Base-by-base conservation (phyloP, 2,113 vertebrate genomes). In the Protomyctophum bolini region DNA sequence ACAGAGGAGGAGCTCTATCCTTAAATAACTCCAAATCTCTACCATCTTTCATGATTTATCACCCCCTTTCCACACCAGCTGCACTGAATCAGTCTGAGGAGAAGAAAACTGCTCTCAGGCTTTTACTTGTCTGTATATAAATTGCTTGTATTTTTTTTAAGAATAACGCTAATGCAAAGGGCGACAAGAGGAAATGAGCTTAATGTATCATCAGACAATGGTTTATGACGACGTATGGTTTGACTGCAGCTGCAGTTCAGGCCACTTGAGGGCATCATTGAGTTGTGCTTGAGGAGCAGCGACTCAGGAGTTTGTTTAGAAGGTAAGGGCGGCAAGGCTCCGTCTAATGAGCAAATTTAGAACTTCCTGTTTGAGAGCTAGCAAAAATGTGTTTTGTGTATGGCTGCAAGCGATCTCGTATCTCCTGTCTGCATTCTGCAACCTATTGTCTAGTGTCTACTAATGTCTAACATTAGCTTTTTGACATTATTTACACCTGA, bases 201-300 rank as follows among this genome's bases (percentile, higher is more conserved):
- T 0, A 51, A 10, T 51, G 7, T 46, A 6, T 58, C 9, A 11
- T 12, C 4, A 12, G 10, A 54, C 4, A 6, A 33, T 33, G 15
- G 10, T 54, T 8, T 56, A 58, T 12, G n/a, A 49, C 14, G n/a
- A 10, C 10, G 0, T 6, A 54, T 9, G 12, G 10, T 14, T 5
- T 9, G 12, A 12, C 12, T 54, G 51, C 51, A 10, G 66, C 57
- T 69, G 77, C 58, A 2, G 1, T 49, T 83, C 21, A 4, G 50
- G 60, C 85, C 87, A 89, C 85, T 78, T 60, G 87, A 83, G 85
- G 83, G 85, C 85, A 80, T 75, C 56, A 57, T 89, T 84, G 85
- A 84, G 80, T 80, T 67, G 49, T 2, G 21, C 10, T 66, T 7
- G 54, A 74, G 58, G 10, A 0, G 21, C 14, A 29, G 14, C 1